Conservation (phyloP, 2,888 invertebrate genomes). For the Folsomia candida region DNA sequence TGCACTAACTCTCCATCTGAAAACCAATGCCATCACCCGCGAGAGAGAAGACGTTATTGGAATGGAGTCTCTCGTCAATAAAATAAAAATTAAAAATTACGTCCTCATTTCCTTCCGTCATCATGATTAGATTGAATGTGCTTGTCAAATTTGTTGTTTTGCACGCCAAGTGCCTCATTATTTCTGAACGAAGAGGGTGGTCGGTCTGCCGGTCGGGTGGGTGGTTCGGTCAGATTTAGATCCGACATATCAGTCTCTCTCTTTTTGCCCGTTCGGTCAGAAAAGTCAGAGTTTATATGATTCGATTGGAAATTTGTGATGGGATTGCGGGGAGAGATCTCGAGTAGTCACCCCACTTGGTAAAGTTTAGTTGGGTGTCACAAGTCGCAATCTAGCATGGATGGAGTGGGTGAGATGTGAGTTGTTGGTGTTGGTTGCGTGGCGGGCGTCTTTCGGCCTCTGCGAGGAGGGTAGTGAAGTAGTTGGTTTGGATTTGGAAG, state of each 20-base stretch:
- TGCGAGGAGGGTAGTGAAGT: not conserved
- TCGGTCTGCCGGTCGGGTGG: not conserved
- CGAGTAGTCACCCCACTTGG: not conserved
- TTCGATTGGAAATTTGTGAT: not conserved
- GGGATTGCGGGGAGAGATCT: not conserved
- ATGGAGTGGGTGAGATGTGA: conserved; percentile 12
- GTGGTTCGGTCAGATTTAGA: not conserved
- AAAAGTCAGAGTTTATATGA: not conserved
- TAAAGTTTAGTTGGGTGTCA: not conserved
- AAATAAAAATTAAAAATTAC: not conserved
- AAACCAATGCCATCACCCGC: not conserved
- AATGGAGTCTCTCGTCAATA: not conserved
- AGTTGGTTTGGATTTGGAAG: not conserved
- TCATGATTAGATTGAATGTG: not conserved
- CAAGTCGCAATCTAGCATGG: not conserved
- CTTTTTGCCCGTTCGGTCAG: no score
- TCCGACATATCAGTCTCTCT: not conserved
- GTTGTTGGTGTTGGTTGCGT: not conserved
- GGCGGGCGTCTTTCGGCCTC: not conserved
- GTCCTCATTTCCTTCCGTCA: not conserved
- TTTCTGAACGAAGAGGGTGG: not conserved
- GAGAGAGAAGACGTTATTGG: no score
- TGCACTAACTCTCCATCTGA: not conserved
- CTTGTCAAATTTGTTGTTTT: not conserved
- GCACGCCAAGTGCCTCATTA: not conserved